Conservation (phyloP, 1,140 invertebrate species). For the Episyrphus balteatus region DNA sequence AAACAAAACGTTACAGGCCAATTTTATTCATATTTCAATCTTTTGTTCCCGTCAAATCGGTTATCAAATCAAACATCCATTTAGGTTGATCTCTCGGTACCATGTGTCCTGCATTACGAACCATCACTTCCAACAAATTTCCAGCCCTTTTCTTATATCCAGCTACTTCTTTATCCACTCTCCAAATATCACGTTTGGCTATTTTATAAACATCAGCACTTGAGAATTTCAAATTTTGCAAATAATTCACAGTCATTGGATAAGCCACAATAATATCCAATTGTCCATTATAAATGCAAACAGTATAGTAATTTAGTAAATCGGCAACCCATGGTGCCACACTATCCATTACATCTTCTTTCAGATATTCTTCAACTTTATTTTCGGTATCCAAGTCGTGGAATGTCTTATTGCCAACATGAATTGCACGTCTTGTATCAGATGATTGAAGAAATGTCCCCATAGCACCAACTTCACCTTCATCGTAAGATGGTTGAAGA, state of each 20-base stretch:
- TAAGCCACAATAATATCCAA: slow-evolving; percentile 77
- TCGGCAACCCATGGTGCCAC: slow-evolving; percentile 63
- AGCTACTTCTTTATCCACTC: slow-evolving; percentile 55
- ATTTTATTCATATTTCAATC: no score
- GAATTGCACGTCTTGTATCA: slow-evolving; percentile 56
- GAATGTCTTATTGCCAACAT: slow-evolving; percentile 70
- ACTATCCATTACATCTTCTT: slow-evolving; percentile 72
- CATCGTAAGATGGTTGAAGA: slow-evolving; percentile 44
- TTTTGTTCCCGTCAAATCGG: slow-evolving; percentile 48
- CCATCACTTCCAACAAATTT: slow-evolving; percentile 66
- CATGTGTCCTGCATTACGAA: slow-evolving; percentile 75
- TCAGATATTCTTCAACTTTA: slow-evolving; percentile 55
- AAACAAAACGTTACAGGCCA: no score
- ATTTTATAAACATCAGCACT: slow-evolving; percentile 51
- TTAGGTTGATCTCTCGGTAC: slow-evolving; percentile 70
- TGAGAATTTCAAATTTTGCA: slow-evolving; percentile 56
- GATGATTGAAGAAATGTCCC: slow-evolving; percentile 47
- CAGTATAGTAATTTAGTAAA: slow-evolving; percentile 54
- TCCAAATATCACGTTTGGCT: slow-evolving; percentile 55
- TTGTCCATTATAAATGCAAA: slow-evolving; percentile 71
- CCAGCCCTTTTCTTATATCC: slow-evolving; percentile 64
- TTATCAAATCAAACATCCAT: slow-evolving; percentile 65
- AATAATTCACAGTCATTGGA: slow-evolving; percentile 61
- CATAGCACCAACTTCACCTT: slow-evolving; percentile 29
- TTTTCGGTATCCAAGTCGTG: slow-evolving; percentile 40